Evolutionary conservation across 2,888 invertebrate species (phyloP).

Genomic region (Pterostichus madidus): DNA sequence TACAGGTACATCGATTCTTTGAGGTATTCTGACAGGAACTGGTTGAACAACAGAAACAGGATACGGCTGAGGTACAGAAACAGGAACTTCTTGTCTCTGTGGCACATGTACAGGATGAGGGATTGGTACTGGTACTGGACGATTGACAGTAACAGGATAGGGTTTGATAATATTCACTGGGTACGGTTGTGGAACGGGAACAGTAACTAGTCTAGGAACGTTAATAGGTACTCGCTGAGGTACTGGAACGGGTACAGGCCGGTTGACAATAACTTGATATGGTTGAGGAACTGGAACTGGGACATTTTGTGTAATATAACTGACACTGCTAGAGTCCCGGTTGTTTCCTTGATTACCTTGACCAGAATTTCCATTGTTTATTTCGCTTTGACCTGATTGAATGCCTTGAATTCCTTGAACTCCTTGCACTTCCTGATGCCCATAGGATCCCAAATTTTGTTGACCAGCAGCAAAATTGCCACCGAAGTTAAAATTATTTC

Average conservation of each 20-base stretch:
- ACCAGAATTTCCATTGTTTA: background rate
- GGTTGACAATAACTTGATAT: constrained; percentile 75
- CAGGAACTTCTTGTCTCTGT: constrained; percentile 68
- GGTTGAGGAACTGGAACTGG: constrained; percentile 12
- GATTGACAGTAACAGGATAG: constrained; percentile 74
- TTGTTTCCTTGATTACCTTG: constrained; percentile 28
- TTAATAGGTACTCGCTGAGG: constrained; percentile 79
- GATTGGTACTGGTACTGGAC: constrained; percentile 76
- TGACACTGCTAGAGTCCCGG: constrained; percentile 14
- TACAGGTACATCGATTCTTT: constrained; percentile 65
- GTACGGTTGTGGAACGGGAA: constrained; percentile 75
- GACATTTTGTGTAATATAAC: constrained; percentile 33
- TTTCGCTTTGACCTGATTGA: background rate
- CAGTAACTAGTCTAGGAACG: constrained; percentile 78
- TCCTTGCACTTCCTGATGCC: background rate
- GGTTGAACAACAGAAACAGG: constrained; percentile 72
- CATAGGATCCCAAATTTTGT: background rate
- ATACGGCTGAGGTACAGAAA: constrained; percentile 73
- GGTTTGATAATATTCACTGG: constrained; percentile 75
- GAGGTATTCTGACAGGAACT: constrained; percentile 70
- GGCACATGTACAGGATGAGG: constrained; percentile 78
- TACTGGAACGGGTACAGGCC: constrained; percentile 79
- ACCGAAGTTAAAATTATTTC: background rate
- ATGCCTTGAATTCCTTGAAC: background rate
- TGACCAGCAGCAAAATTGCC: background rate